Evolutionary conservation across 2,888 invertebrate genomes (phyloP), one percentile per base, ranked within the genome.

Genomic region (Ormyrus rosae): DNA sequence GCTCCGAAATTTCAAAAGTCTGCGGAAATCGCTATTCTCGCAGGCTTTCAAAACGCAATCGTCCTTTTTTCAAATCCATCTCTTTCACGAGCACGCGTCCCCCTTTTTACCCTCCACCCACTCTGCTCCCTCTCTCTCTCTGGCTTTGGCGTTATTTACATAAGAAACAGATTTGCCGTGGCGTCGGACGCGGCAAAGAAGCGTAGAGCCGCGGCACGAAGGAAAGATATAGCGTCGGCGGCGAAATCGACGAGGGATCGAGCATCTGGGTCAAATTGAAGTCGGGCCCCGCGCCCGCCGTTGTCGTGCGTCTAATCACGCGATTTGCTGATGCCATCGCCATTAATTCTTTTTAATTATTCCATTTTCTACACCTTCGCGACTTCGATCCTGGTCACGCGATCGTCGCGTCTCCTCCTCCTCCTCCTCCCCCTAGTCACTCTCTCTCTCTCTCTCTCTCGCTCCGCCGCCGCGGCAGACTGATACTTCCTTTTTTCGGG

Each of bases 301-400:
- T 4, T 34, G 60, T 34, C 11, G 63, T 19, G 65, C 78, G 61
- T 76, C 81, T 82, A 82, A 82, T 82, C 80, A 74, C 68, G 74
- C 78, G 74, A 78, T 78, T 78, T 60, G 69, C 51, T 67, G 68
- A 72, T 79, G 81, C 75, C 48, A 50, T 78, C 73, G 70, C 69
- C 79, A 74, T 82, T 82, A 82, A 82, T 82, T 82, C 82, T 82
- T 78, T 82, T 80, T 82, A 80, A 80, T 82, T 82, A 82, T 80
- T 82, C 78, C 74, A 80, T 73, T 82, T 79, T 82, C 82, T 79
- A 69, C 69, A 70, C 64, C 60, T 82, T 74, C 74, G 65, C 73
- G 67, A 61, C 78, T 80, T 82, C 74, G 82, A 80, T 82, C 65
- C 70, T 34, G 77, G 74, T 78, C 82, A 82, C 80, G 80, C 82